Percentiles rank a stretch among this genome's conserved stretches.
phyloP scores from a whole-genome alignment of 2,888 invertebrate species.

The Ichneumon xanthorius region DNA sequence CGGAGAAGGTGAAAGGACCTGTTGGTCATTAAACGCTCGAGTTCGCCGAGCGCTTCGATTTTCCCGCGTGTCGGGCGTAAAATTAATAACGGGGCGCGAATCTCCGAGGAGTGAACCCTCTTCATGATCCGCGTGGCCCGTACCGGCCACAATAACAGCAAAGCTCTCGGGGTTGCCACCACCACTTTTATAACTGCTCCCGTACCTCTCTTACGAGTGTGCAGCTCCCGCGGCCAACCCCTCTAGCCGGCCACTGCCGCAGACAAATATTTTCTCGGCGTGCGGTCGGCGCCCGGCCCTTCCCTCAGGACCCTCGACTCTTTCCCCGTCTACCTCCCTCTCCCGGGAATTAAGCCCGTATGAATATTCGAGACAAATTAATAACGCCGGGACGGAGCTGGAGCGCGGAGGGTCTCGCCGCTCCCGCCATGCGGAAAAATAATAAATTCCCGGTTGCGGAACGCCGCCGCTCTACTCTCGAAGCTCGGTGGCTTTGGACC shows the following conservation, averaged over 20 bases:
- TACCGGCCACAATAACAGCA: conserved; percentile 32
- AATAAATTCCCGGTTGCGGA: conserved; percentile 65
- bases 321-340: conserved; percentile 34
- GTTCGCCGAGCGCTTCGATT: conserved; percentile 3
- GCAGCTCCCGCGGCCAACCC: conserved; percentile 41
- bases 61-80: conserved; percentile 30
- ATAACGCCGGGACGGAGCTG: conserved; percentile 60
- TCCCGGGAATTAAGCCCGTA: conserved; percentile 65
- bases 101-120: conserved; percentile 31
- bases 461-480: conserved; percentile 38
- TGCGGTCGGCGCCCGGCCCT: conserved; percentile 69
- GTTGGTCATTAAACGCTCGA: conserved; percentile 23
- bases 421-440: conserved; percentile 64
- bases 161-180: conserved; percentile 28
- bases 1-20: neutral
- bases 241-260: conserved; percentile 57
- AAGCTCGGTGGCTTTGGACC: conserved; percentile 11
- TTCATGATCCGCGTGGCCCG: conserved; percentile 37
- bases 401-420: conserved; percentile 46
- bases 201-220: conserved; percentile 44
- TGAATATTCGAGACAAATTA: conserved; percentile 74
- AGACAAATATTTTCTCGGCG: conserved; percentile 68
- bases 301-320: conserved; percentile 44
- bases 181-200: conserved; percentile 34
- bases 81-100: conserved; percentile 56